Percentiles rank a stretch among this genome's conserved stretches.
phyloP scores from a whole-genome alignment of 2,888 invertebrate genomes.

The Stegophylla sp. region DNA sequence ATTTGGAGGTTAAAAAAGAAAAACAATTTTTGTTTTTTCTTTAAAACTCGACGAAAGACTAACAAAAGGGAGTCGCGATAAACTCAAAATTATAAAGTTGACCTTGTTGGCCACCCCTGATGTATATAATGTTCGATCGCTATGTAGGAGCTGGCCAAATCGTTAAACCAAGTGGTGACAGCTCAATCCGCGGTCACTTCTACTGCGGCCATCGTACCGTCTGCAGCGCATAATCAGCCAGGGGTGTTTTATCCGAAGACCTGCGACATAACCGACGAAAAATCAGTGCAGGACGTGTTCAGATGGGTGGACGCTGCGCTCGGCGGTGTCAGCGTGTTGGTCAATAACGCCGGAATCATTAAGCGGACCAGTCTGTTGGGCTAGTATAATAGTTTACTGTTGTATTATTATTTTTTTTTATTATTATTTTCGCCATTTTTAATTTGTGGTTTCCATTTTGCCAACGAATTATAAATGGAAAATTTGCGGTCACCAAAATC shows the following conservation, averaged over 20 bases:
- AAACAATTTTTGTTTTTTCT: too few relatives aligned
- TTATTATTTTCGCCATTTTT: too few relatives aligned
- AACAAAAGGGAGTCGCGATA: too few relatives aligned
- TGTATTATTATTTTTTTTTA: too few relatives aligned
- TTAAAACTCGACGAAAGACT: too few relatives aligned
- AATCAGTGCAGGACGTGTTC: slow-evolving; percentile 60
- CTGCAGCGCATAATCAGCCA: rapidly evolving
- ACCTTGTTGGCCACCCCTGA: too few relatives aligned
- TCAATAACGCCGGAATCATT: slow-evolving; percentile 62
- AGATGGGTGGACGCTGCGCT: slow-evolving; percentile 60
- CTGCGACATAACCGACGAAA: slow-evolving; percentile 58
- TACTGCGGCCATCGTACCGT: not conserved
- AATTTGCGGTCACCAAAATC: too few relatives aligned
- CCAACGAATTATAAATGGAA: too few relatives aligned
- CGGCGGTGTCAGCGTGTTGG: slow-evolving; percentile 61
- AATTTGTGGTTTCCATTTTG: too few relatives aligned
- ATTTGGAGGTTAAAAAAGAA: too few relatives aligned
- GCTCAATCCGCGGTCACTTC: not conserved
- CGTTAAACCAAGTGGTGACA: not conserved
- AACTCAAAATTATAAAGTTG: too few relatives aligned
- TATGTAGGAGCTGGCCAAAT: not conserved
- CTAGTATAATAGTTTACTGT: slow-evolving; percentile 1
- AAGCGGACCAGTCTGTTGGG: slow-evolving; percentile 61
- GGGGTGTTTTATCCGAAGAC: slow-evolving; percentile 34
- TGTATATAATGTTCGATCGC: too few relatives aligned